Conservation (phyloP, 2,888 invertebrate genomes). For the Aphodius granarius region DNA sequence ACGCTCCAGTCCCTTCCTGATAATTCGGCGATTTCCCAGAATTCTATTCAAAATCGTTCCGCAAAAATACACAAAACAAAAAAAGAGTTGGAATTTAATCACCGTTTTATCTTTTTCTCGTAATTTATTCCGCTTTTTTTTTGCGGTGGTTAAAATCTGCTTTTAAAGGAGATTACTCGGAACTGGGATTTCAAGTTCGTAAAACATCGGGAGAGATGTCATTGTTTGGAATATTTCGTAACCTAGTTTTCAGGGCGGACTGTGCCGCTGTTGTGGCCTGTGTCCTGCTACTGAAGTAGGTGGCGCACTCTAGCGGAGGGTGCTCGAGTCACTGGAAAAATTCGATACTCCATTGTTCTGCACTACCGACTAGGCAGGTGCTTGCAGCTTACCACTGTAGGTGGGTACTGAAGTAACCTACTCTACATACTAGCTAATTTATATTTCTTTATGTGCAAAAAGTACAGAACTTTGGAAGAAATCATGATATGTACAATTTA, state of each 20-base stretch:
- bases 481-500: too few relatives aligned
- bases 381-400: not conserved
- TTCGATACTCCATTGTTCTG: conserved; percentile 26
- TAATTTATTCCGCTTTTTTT: not conserved
- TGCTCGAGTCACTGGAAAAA: conserved; percentile 27
- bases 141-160: too few relatives aligned
- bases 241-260: conserved; percentile 16
- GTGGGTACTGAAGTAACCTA: not conserved
- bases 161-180: too few relatives aligned
- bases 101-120: too few relatives aligned
- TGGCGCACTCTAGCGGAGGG: conserved; percentile 29
- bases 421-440: not conserved
- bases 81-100: too few relatives aligned
- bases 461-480: not conserved
- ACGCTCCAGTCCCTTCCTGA: too few relatives aligned
- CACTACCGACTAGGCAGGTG: conserved; percentile 21
- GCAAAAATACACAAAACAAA: too few relatives aligned
- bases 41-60: too few relatives aligned
- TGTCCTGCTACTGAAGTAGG: conserved; percentile 18
- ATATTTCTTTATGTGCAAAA: not conserved
- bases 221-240: not conserved
- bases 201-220: not conserved
- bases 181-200: not conserved
- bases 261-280: conserved; percentile 17
- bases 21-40: too few relatives aligned